Base-by-base conservation (phyloP, 2,888 invertebrate species). In the Drosophila villosipedis region DNA sequence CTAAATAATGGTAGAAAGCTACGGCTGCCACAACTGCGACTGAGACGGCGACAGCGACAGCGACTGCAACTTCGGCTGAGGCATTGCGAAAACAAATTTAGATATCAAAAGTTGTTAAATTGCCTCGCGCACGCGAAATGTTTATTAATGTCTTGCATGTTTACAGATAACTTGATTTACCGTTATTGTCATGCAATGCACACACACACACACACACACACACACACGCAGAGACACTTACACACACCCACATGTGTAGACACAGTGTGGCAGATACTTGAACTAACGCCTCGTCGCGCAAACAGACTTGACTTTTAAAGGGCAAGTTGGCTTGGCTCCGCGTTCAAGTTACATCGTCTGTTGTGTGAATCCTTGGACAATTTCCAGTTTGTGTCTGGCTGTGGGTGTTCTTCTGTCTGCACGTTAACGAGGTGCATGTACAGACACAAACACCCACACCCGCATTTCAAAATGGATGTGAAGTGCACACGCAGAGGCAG, bases 21-120 rank as follows among this genome's bases (percentile, higher is more conserved):
- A 63, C 43, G 39, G 58, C 52, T 33, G 61, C 33, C 22, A 25
- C 22, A 47, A 25, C 63, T 31, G 60, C 31, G 43, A 49, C 60
- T 35, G 67, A 41, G 52, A 59, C 25, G 25, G 60, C 39, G 52
- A 63, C 52, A 12, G 60, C 31, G 52, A 59, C 65, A 14, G 60
- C 39, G 52, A 43, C 60, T 25, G 67, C 41, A 49, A 53, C 62
- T 58, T 62, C 57, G 49, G 52, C 63, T 55, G 76, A 64, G 60
- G 68, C 71, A 82, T 82, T 75, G 78, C 69, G 85, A 85, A 89
- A 87, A 86, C 89, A 90, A 89, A 91, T 88, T 85, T 91, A 89
- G 89, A 91, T 90, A 85, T 88, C 91, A 90, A 89, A 91, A 92
- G 85, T 92, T 92, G 91, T 91, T 92, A 92, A 92, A 91, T 92